A percentile compares a stretch with the other conserved stretches of the same genome.
phyloP scores from a whole-genome alignment of 2,113 vertebrate genomes.

The Sialia sialis region DNA sequence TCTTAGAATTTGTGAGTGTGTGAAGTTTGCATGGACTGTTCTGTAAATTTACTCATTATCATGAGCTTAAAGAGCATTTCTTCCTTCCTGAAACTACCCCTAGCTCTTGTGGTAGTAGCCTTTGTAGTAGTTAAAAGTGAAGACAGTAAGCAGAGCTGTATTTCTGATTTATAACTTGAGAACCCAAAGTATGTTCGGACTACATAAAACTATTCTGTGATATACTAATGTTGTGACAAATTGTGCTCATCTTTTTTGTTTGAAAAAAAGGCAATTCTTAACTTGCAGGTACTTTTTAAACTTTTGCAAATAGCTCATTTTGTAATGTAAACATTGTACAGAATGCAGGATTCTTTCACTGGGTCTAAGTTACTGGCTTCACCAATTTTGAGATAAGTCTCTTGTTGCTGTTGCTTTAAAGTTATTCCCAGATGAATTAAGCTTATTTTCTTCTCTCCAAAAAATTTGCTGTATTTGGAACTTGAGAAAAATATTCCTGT shows the following conservation, averaged over 20 bases:
- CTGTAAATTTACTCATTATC: constrained; percentile 42
- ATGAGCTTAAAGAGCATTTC: constrained; percentile 26
- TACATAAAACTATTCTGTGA: neutral
- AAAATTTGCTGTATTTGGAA: neutral
- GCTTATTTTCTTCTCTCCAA: neutral
- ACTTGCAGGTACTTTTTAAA: neutral
- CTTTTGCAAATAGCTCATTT: neutral
- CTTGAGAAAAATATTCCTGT: neutral
- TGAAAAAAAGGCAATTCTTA: neutral
- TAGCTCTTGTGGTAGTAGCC: neutral
- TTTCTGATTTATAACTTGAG: neutral
- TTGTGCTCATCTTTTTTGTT: neutral
- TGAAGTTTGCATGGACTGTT: constrained; percentile 73
- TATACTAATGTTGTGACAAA: neutral
- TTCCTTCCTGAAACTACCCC: constrained; percentile 1
- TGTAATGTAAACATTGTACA: neutral
- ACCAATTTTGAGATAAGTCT: neutral
- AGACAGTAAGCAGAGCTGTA: constrained; percentile 25
- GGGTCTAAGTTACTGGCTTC: neutral
- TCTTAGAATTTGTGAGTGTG: constrained; percentile 55
- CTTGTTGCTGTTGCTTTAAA: neutral
- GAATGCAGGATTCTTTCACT: neutral
- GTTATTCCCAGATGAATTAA: neutral
- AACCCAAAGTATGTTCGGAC: neutral
- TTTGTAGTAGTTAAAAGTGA: constrained; percentile 7